Evolutionary conservation across 2,888 invertebrate genomes (phyloP).

Genomic region (Cotesia congregata): DNA sequence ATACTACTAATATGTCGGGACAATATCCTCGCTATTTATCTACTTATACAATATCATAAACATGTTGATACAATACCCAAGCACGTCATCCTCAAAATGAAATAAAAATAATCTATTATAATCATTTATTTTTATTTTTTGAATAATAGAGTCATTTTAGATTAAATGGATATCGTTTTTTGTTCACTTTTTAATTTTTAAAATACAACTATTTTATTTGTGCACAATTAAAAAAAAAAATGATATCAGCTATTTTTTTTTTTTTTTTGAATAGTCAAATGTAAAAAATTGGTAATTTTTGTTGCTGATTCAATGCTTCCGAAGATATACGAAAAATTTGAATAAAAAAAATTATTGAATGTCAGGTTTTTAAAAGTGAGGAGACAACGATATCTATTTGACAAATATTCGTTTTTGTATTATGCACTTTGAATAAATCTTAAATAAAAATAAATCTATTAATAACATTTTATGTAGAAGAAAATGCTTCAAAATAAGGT

Average conservation of each 20-base stretch:
- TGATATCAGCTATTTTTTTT: too few species aligned
- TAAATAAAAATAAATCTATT: background rate
- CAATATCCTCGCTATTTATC: slow-evolving; percentile 42
- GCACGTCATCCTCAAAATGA: background rate
- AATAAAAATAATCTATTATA: slow-evolving; percentile 9
- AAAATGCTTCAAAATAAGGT: slow-evolving; percentile 13
- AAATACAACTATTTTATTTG: background rate
- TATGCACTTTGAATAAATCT: background rate
- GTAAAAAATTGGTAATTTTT: background rate
- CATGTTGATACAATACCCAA: slow-evolving; percentile 4
- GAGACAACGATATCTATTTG: background rate
- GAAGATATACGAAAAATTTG: background rate
- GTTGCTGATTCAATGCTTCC: background rate
- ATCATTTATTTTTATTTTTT: slow-evolving; percentile 10
- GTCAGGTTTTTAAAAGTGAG: background rate
- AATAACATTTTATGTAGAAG: slow-evolving; percentile 13
- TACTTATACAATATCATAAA: slow-evolving; percentile 19
- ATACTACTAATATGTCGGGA: slow-evolving; percentile 30
- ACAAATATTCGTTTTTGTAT: background rate
- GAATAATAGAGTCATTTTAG: slow-evolving; percentile 22
- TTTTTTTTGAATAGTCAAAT: too few species aligned
- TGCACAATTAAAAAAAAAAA: too few species aligned
- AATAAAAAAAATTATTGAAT: background rate
- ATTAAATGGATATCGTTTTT: slow-evolving; percentile 3
- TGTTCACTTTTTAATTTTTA: background rate